phyloP scores from a whole-genome alignment of 2,797 vertebrate species.

The Myiothlypis chrysogaster region DNA sequence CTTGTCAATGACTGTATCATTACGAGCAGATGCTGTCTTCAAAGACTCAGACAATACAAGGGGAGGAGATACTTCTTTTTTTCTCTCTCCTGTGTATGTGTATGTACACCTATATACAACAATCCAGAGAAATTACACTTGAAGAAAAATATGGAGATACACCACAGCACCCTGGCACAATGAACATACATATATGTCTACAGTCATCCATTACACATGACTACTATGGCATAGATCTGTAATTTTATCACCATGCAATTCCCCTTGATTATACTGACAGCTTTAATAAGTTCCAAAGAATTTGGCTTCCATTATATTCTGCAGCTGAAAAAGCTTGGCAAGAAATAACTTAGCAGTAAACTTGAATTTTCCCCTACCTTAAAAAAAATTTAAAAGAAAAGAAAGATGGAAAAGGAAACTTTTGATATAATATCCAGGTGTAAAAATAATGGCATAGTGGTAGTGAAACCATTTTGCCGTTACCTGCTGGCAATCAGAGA shows the following conservation, averaged over 20 bases:
- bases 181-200: background rate
- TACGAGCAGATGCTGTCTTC: conserved; percentile 48
- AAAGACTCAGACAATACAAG: conserved; percentile 1
- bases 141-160: background rate
- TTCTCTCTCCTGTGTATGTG: background rate
- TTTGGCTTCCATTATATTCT: conserved; percentile 1
- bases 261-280: conserved; percentile 39
- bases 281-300: conserved; percentile 51
- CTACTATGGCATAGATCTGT: background rate
- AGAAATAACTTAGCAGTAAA: conserved; percentile 29
- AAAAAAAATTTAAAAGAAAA: background rate
- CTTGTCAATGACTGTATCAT: background rate
- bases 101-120: background rate
- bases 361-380: conserved; percentile 46
- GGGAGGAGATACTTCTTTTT: background rate
- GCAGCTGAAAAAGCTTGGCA: conserved; percentile 66
- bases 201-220: background rate
- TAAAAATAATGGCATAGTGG: background rate
- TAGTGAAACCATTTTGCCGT: conserved; percentile 7
- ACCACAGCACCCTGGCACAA: background rate
- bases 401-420: background rate
- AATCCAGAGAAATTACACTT: background rate
- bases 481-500: conserved; percentile 7
- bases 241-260: conserved; percentile 34
- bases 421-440: background rate